A percentile compares a stretch with the other conserved stretches of the same genome.
Conservation (phyloP, 2,113 vertebrate genomes). For the Hydrochoerus hydrochaeris region DNA sequence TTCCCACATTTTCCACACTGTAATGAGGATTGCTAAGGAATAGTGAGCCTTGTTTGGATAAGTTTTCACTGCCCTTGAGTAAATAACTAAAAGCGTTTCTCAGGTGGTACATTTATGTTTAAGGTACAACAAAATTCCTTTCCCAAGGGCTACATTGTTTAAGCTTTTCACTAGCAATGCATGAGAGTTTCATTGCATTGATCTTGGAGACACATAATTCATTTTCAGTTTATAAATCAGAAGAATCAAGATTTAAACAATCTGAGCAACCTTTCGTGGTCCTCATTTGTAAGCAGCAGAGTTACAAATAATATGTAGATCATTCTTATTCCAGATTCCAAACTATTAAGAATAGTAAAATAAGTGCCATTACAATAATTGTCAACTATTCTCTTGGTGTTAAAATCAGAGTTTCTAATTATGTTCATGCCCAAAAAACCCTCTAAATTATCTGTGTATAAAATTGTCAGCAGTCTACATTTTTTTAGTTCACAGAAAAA, state of each 20-base stretch:
- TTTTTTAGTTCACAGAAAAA: background rate
- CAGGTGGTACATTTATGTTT: background rate
- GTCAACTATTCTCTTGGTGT: background rate
- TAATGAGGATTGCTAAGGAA: rapidly evolving
- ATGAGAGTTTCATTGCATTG: background rate
- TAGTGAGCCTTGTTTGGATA: background rate
- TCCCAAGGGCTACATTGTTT: background rate
- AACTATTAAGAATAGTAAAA: background rate
- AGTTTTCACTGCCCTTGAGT: background rate
- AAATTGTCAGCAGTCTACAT: background rate
- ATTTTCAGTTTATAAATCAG: background rate
- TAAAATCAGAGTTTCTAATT: background rate
- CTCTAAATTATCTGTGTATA: background rate
- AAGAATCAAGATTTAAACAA: background rate
- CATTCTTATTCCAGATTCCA: background rate
- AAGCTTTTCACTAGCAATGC: background rate
- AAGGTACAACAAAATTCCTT: background rate
- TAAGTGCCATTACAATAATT: background rate
- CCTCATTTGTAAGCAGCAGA: background rate
- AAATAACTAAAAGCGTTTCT: background rate
- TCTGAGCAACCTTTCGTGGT: background rate
- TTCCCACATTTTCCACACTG: background rate
- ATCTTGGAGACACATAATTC: background rate
- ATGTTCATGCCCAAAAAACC: background rate
- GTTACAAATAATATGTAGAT: background rate